These are phyloP conservation scores for Acyrthosiphon pisum DNA, from an alignment of 1,140 invertebrate genomes.

Conservation along the genomic window DNA sequence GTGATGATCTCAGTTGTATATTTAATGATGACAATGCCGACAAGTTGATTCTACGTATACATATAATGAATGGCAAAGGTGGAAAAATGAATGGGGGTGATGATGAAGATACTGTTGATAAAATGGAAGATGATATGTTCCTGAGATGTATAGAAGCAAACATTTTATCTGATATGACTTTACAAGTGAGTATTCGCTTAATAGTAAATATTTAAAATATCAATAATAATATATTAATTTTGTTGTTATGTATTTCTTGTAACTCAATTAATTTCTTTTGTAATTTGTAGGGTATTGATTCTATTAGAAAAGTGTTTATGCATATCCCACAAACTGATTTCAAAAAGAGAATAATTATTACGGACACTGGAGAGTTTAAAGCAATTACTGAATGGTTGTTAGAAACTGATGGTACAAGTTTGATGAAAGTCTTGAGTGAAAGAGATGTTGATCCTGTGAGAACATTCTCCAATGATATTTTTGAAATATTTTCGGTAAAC, in stretches of 20 bases:
- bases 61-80: slow-evolving; percentile 97
- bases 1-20: slow-evolving; percentile 98
- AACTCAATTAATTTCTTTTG: slow-evolving; percentile 54
- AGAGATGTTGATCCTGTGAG: slow-evolving; percentile 95
- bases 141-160: slow-evolving; percentile 97
- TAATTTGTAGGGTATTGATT: slow-evolving; percentile 74
- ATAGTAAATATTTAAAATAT: neutral
- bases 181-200: slow-evolving; percentile 78
- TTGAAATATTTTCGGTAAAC: slow-evolving; percentile 93
- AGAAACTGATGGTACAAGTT: slow-evolving; percentile 98
- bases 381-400: slow-evolving; percentile 99
- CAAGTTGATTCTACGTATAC: slow-evolving; percentile 96
- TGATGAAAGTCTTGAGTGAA: slow-evolving; percentile 97
- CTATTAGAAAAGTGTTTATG: slow-evolving; percentile 98
- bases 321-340: slow-evolving; percentile 98
- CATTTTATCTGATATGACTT: slow-evolving; percentile 98
- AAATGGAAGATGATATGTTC: slow-evolving; percentile 99
- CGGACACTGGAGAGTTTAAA: slow-evolving; percentile 98
- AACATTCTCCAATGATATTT: slow-evolving; percentile 99
- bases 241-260: neutral
- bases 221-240: slow-evolving; percentile 65
- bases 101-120: slow-evolving; percentile 91
- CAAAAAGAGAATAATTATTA: slow-evolving; percentile 97
- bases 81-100: slow-evolving; percentile 81
- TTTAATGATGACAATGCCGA: slow-evolving; percentile 99